phyloP scores from a whole-genome alignment of 2,888 invertebrate species.

The Gandaritis pyraliata region DNA sequence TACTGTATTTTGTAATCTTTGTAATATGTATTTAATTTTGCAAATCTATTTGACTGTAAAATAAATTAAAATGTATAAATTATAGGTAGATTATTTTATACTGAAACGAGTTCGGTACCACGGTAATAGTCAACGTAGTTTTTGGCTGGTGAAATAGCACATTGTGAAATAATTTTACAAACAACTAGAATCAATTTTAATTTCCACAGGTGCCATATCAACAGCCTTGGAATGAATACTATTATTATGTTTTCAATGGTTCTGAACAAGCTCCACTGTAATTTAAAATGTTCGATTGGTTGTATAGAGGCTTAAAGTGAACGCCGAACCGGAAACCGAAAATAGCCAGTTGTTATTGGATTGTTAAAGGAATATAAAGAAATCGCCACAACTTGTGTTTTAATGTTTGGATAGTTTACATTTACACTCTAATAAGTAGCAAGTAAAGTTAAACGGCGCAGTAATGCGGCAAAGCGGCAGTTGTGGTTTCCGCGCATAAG shows the following conservation, averaged over 20 bases:
- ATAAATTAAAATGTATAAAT: slow-evolving; percentile 67
- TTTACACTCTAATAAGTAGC: too few species aligned
- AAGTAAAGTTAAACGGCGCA: too few species aligned
- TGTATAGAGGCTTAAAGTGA: slow-evolving; percentile 26
- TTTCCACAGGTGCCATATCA: background rate
- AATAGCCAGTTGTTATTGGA: slow-evolving; percentile 33
- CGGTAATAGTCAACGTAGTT: slow-evolving; percentile 8
- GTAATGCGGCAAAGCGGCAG: too few species aligned
- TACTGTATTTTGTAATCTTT: slow-evolving; percentile 63
- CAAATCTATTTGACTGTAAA: slow-evolving; percentile 69
- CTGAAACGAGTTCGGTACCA: slow-evolving; percentile 53
- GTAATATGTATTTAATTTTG: slow-evolving; percentile 59
- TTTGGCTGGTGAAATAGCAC: slow-evolving; percentile 13
- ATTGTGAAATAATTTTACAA: background rate
- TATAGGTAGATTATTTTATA: slow-evolving; percentile 67
- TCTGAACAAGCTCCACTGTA: slow-evolving; percentile 4
- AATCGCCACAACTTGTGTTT: slow-evolving; percentile 27
- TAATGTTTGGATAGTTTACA: slow-evolving; percentile 22
- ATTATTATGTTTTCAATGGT: slow-evolving; percentile 4
- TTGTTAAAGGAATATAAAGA: slow-evolving; percentile 35
- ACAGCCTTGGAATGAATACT: slow-evolving; percentile 1
- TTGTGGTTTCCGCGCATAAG: too few species aligned
- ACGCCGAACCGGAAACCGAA: slow-evolving; percentile 23
- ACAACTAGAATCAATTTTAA: background rate
- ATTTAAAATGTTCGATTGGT: slow-evolving; percentile 12